Evolutionary conservation across 2,113 vertebrate species (phyloP).

Genomic region (Pandion haliaetus): DNA sequence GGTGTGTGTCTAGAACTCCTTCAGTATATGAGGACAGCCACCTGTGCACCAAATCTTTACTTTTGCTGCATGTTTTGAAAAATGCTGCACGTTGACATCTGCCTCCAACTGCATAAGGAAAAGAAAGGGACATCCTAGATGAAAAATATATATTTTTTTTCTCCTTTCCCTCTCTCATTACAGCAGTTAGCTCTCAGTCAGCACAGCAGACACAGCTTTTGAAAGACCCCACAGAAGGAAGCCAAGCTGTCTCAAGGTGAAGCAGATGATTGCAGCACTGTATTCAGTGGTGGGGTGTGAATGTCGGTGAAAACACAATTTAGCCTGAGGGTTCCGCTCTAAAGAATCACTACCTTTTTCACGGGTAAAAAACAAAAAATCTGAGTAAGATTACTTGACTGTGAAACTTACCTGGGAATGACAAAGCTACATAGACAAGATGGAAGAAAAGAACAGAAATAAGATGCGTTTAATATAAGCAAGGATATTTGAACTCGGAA

Average conservation of each 20-base stretch:
- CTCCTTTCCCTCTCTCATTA: neutral
- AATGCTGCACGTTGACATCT: neutral
- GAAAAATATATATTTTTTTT: neutral
- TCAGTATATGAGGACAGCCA: neutral
- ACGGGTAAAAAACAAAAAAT: neutral
- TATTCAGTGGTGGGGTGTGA: neutral
- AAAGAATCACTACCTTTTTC: neutral
- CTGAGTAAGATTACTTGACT: neutral
- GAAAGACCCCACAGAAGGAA: neutral
- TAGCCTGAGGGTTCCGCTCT: neutral
- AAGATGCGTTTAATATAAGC: neutral
- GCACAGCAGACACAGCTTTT: neutral
- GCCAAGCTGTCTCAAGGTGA: neutral
- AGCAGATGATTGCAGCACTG: neutral
- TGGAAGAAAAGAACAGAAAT: neutral
- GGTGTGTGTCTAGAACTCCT: neutral
- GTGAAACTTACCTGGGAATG: neutral
- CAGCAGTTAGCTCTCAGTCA: neutral
- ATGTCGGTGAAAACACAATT: neutral
- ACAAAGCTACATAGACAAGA: neutral
- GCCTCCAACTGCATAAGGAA: neutral
- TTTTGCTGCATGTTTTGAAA: neutral
- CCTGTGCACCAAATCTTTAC: neutral
- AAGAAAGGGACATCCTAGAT: neutral
- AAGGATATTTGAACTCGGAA: neutral